phyloP scores from a whole-genome alignment of 2,888 invertebrate species.

The Agrilus mali region DNA sequence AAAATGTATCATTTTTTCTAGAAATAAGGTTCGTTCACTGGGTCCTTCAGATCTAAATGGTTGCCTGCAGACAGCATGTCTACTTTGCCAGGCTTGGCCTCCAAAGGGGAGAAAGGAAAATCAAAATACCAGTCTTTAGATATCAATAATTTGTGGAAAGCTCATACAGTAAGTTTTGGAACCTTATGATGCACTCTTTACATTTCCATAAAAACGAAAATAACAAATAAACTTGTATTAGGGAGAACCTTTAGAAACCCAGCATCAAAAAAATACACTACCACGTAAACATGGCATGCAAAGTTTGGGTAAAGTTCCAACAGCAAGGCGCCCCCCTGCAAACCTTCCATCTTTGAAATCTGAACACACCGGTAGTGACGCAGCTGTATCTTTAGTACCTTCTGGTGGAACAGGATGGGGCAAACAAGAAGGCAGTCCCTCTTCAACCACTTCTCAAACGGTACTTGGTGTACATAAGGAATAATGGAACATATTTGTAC shows the following conservation, averaged over 20 bases:
- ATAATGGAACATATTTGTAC: not conserved
- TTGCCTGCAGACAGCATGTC: slow-evolving; percentile 94
- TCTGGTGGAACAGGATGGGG: slow-evolving; percentile 73
- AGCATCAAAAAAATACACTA: slow-evolving; percentile 77
- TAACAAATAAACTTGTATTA: slow-evolving; percentile 28
- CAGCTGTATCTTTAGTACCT: slow-evolving; percentile 65
- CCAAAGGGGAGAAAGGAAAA: slow-evolving; percentile 80
- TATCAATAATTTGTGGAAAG: slow-evolving; percentile 94
- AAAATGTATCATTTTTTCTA: slow-evolving; percentile 23
- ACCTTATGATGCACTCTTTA: slow-evolving; percentile 1
- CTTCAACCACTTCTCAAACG: slow-evolving; percentile 30
- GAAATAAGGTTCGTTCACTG: slow-evolving; percentile 65
- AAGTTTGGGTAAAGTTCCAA: slow-evolving; percentile 98
- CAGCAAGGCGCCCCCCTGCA: slow-evolving; percentile 95
- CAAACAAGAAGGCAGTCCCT: slow-evolving; percentile 38
- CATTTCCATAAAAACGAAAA: not conserved
- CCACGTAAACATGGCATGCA: slow-evolving; percentile 99
- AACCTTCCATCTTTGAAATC: slow-evolving; percentile 98
- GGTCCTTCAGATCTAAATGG: slow-evolving; percentile 73
- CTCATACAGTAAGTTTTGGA: slow-evolving; percentile 56
- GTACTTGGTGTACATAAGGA: slow-evolving; percentile 10
- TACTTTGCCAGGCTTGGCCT: slow-evolving; percentile 84
- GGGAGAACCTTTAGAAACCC: slow-evolving; percentile 81
- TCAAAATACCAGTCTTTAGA: slow-evolving; percentile 93
- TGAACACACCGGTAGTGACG: slow-evolving; percentile 73